Base-by-base conservation (phyloP, 2,888 invertebrate genomes). In the Mesochorus sp. region DNA sequence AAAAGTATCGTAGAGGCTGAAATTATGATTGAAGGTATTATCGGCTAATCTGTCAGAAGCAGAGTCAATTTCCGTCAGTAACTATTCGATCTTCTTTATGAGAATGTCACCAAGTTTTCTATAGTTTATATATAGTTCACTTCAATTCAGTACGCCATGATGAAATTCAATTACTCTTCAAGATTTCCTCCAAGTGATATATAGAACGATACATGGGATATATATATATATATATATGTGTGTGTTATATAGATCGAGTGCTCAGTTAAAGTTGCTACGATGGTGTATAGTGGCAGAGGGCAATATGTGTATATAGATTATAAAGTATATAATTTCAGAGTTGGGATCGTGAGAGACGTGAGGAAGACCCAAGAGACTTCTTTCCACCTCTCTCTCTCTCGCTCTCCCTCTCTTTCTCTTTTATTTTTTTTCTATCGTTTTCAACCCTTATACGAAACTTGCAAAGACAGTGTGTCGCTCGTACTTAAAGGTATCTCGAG, bases 401-500 rank as follows among this genome's bases (percentile, higher is more conserved):
- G 21, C 3, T 57, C 21, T 55, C 28, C 12, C 10, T 34, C 21
- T 14, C 44, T 61, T 51, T 37, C 2, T 6, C 37, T 8, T 37
- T 37, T 37, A n/a, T 37, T 2, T n/a, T 37, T 8, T 12, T 2
- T 10, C 37, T 10, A 2, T 37, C 37, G 37, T n/a, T 37, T 12
- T 2, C 8, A 37, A 12, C 8, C 12, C 10, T 24, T 2, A 5
- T 4, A 37, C 1, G 59, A 37, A 70, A 70, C 34, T 70, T 59
- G 59, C 12, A 70, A 76, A 70, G 44, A 8, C 42, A 37, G 39
- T 44, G n/a, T 53, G 12, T 70, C 55, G 26, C n/a, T 61, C n/a
- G 19, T 14, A 64, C 57, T 76, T 72, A 28, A 76, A 90, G 90
- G 70, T 91, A 87, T 42, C 78, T 94, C 79, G 94, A 94, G 83